Conservation (phyloP, 1,140 invertebrate species). For the Habropoda laboriosa region DNA sequence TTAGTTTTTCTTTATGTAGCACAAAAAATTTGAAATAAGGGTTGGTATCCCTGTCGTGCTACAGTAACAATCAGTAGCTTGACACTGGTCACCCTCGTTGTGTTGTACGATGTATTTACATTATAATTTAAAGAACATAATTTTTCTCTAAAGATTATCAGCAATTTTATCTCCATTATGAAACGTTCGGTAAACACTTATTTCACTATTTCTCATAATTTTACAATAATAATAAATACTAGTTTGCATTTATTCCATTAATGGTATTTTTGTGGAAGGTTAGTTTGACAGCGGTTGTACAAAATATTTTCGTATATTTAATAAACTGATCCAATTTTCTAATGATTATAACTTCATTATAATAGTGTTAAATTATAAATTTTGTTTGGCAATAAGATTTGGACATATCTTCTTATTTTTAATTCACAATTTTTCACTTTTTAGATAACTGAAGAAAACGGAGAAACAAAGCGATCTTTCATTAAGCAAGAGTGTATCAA, state of each 20-base stretch:
- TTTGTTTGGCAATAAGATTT: background rate
- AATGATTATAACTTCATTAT: background rate
- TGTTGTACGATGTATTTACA: slow-evolving; percentile 58
- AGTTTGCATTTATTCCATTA: background rate
- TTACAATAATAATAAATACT: background rate
- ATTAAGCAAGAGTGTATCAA: slow-evolving; percentile 69
- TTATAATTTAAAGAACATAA: slow-evolving; percentile 32
- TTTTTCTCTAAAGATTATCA: slow-evolving; percentile 23
- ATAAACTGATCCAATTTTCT: background rate
- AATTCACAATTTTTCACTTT: slow-evolving; percentile 52
- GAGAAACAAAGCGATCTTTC: slow-evolving; percentile 67
- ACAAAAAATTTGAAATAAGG: slow-evolving; percentile 1
- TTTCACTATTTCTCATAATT: background rate
- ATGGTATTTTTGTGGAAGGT: slow-evolving; percentile 34
- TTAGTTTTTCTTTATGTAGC: slow-evolving; percentile 10
- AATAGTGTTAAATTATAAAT: background rate
- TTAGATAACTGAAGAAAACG: slow-evolving; percentile 70
- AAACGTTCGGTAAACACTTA: slow-evolving; percentile 65
- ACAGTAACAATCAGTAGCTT: slow-evolving; percentile 7
- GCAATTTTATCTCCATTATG: slow-evolving; percentile 54
- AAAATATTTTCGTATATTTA: slow-evolving; percentile 18
- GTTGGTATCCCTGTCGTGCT: slow-evolving; percentile 40
- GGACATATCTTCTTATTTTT: slow-evolving; percentile 18
- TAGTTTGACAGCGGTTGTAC: slow-evolving; percentile 33
- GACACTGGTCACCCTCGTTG: slow-evolving; percentile 3